Evolutionary conservation across 2,888 invertebrate genomes (phyloP), one percentile per base, ranked within the genome.

Genomic region (Clepsis dumicolana): DNA sequence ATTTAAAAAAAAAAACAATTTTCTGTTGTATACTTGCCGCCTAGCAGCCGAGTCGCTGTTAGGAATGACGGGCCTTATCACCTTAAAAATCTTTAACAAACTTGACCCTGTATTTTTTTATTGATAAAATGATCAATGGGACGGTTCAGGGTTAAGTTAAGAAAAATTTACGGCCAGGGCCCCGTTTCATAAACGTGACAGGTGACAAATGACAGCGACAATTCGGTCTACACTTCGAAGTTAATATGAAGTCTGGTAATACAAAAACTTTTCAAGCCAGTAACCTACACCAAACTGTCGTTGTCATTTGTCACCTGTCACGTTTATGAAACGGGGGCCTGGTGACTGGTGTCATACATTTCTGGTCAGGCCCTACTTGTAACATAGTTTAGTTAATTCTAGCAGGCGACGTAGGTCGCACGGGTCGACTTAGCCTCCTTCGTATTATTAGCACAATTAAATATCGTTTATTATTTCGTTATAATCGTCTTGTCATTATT

Each of bases 401-500:
- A 74, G 75, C 76, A 76, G 71, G 68, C 76, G 69, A 75, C 67
- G 65, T 75, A 75, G 76, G 62, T 66, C 56, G 63, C 27, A 67
- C 70, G 71, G 74, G 73, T 78, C 79, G 79, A 76, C 80, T 75
- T 71, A 84, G 80, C 84, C 83, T 80, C 80, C 80, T 81, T 79
- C 80, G 82, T 90, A 88, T 86, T 85, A 85, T 87, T 93, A 92
- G 92, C 92, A 93, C 92, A 93, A 93, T 92, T 82, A 82, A 84
- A 84, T 85, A 80, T 82, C 79, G 80, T 84, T 86, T 88, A 86
- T 87, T 84, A 86, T 89, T 90, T 88, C 80, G 88, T 91, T 91
- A 87, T 88, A 84, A 84, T 87, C 88, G 89, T 93, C 93, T 93
- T 91, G 93, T 93, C 93, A 93, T 91, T 93, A 93, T 87, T 88